Conservation (phyloP, 2,113 vertebrate species). For the Plotosus lineatus region DNA sequence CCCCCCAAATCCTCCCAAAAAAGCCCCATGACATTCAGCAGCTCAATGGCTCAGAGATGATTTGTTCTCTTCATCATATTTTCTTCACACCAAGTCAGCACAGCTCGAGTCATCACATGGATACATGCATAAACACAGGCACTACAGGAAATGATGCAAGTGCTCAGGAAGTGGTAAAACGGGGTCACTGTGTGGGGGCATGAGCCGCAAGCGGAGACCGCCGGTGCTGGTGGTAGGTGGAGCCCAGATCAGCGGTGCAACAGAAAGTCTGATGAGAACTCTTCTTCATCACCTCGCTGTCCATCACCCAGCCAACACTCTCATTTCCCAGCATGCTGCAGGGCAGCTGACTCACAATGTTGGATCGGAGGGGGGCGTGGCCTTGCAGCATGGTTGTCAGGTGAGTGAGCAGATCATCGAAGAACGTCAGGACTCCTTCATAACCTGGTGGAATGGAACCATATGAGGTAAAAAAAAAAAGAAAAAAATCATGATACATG, state of each 20-base stretch:
- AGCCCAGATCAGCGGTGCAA: constrained; percentile 74
- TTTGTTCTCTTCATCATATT: neutral
- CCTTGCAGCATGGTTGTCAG: constrained; percentile 77
- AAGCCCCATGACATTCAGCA: constrained; percentile 10
- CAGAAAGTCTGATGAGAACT: constrained; percentile 78
- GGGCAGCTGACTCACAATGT: constrained; percentile 66
- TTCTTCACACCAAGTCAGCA: constrained; percentile 18
- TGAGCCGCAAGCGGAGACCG: constrained; percentile 79
- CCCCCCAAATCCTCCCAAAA: too few relatives aligned
- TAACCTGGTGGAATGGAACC: constrained; percentile 71
- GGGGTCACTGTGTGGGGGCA: constrained; percentile 80
- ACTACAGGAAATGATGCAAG: neutral
- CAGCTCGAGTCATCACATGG: constrained; percentile 8
- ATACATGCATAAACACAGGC: neutral
- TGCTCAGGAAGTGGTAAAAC: neutral
- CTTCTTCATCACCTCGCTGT: constrained; percentile 71
- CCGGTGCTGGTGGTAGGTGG: constrained; percentile 83
- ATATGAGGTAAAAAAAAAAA: too few relatives aligned
- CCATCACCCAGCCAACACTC: constrained; percentile 69
- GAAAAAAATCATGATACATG: too few relatives aligned
- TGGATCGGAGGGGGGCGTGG: constrained; percentile 61
- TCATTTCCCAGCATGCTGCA: constrained; percentile 74
- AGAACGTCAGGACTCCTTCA: constrained; percentile 83
- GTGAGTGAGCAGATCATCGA: constrained; percentile 83
- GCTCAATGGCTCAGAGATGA: constrained; percentile 1